Conservation (phyloP, 2,888 invertebrate species). For the Chalcosyrphus nemorum region DNA sequence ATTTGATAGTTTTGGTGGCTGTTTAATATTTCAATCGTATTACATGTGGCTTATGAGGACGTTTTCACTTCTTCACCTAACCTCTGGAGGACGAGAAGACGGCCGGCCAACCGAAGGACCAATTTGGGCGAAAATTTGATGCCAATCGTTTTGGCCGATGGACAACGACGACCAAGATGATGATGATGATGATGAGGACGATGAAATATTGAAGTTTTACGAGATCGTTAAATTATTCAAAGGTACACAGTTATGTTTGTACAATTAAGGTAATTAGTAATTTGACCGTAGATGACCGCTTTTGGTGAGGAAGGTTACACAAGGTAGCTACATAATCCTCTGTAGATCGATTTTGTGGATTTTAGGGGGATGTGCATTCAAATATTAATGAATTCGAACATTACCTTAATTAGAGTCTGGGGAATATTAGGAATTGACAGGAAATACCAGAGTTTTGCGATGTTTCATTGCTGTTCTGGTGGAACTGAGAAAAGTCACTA, state of each 20-base stretch:
- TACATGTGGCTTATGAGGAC: background rate
- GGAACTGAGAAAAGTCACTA: no score
- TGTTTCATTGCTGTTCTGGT: no score
- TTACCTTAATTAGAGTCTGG: slow-evolving; percentile 10
- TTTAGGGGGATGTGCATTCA: background rate
- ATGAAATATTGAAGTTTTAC: slow-evolving; percentile 59
- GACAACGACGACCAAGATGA: no score
- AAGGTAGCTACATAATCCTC: slow-evolving; percentile 3
- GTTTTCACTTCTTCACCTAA: slow-evolving; percentile 18
- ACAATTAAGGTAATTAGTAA: slow-evolving; percentile 47
- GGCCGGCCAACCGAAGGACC: background rate
- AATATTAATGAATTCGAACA: background rate
- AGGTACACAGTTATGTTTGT: slow-evolving; percentile 15
- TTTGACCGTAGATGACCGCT: slow-evolving; percentile 6
- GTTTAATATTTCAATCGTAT: slow-evolving; percentile 63
- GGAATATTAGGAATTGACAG: background rate
- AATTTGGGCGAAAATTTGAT: slow-evolving; percentile 45
- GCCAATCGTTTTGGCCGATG: slow-evolving; percentile 40
- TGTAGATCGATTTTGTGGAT: background rate
- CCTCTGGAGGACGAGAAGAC: slow-evolving; percentile 9
- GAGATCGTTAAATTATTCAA: slow-evolving; percentile 62
- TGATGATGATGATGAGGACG: background rate
- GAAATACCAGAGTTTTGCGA: background rate
- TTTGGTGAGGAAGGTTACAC: background rate
- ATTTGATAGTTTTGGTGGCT: slow-evolving; percentile 58